Conservation (phyloP, 2,113 vertebrate species). For the Archilochus colubris region DNA sequence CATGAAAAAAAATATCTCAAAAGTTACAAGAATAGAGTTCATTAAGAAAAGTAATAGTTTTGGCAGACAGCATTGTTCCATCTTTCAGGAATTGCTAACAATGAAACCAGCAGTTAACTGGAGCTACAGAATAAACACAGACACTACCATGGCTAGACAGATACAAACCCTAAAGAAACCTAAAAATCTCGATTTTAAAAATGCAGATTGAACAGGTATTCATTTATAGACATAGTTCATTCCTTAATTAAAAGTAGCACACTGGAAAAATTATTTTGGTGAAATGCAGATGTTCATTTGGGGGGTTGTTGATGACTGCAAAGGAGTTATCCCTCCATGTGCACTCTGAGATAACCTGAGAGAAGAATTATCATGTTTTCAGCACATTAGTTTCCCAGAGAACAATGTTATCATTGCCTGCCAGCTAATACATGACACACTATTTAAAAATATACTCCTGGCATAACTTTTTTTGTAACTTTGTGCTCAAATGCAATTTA, state of each 20-base stretch:
- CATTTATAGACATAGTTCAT: not conserved
- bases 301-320: not conserved
- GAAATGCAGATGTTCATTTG: not conserved
- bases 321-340: not conserved
- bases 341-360: not conserved
- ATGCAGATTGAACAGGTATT: not conserved
- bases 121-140: not conserved
- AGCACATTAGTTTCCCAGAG: not conserved
- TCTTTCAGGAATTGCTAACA: not conserved
- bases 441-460: not conserved
- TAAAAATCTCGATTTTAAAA: not conserved
- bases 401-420: not conserved
- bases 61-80: not conserved
- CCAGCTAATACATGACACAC: not conserved
- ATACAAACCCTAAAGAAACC: not conserved
- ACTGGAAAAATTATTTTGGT: not conserved
- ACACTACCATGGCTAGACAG: not conserved
- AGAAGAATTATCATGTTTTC: not conserved
- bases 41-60: not conserved
- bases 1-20: rapidly evolving
- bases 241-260: not conserved
- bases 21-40: not conserved
- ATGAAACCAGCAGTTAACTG: not conserved
- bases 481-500: not conserved
- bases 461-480: not conserved